Conservation (phyloP, 2,797 vertebrate genomes). For the Hirundo rustica region DNA sequence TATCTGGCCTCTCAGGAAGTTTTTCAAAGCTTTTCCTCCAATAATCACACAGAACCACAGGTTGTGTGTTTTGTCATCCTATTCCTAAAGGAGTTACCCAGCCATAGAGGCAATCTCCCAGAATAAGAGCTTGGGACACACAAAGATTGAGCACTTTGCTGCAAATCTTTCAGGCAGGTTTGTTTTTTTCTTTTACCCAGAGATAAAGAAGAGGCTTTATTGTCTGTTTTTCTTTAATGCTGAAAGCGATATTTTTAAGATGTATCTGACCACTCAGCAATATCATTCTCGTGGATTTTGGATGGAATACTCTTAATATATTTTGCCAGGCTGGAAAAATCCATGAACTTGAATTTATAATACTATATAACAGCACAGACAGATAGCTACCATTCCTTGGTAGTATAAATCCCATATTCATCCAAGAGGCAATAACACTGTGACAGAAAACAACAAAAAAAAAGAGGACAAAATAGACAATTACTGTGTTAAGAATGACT, state of each 20-base stretch:
- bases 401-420: background rate
- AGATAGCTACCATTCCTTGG: background rate
- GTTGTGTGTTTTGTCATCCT: background rate
- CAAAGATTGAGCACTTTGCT: background rate
- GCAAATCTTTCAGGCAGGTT: background rate
- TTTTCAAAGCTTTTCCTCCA: background rate
- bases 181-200: background rate
- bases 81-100: background rate
- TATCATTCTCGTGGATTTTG: background rate
- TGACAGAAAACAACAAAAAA: background rate
- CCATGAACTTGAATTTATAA: background rate
- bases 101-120: background rate
- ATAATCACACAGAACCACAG: background rate
- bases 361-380: background rate
- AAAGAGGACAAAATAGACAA: background rate
- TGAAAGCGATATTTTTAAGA: background rate
- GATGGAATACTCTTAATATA: background rate
- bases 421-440: background rate
- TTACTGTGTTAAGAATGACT: background rate
- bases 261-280: background rate
- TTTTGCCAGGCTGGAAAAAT: conserved; percentile 1
- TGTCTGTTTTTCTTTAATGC: background rate
- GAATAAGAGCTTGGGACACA: background rate
- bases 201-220: background rate
- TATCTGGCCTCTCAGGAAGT: background rate